phyloP scores from a whole-genome alignment of 2,113 vertebrate genomes.

The Recurvirostra avosetta region DNA sequence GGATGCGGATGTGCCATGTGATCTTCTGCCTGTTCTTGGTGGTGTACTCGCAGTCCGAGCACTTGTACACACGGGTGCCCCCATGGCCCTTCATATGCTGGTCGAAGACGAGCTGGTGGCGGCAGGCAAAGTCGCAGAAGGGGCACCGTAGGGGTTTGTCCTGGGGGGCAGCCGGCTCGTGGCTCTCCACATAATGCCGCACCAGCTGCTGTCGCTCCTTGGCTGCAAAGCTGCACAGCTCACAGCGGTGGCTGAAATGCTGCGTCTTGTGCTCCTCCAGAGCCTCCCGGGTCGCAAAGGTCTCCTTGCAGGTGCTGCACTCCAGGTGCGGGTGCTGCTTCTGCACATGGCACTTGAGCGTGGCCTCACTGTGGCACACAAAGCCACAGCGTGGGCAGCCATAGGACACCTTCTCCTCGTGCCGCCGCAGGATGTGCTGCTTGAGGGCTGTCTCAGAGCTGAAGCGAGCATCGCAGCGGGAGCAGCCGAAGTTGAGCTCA shows the following conservation, averaged over 20 bases:
- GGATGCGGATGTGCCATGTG: slow-evolving; percentile 94
- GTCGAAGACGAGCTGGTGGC: slow-evolving; percentile 88
- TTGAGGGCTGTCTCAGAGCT: slow-evolving; percentile 88
- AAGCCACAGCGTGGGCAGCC: slow-evolving; percentile 81
- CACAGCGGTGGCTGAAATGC: slow-evolving; percentile 84
- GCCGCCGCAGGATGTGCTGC: slow-evolving; percentile 85
- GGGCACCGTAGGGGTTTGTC: slow-evolving; percentile 81
- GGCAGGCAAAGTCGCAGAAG: slow-evolving; percentile 84
- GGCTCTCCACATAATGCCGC: slow-evolving; percentile 83
- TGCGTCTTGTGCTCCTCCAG: slow-evolving; percentile 78
- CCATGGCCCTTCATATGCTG: slow-evolving; percentile 92
- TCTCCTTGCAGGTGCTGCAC: slow-evolving; percentile 79
- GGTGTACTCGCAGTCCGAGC: slow-evolving; percentile 88
- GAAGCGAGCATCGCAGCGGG: slow-evolving; percentile 83
- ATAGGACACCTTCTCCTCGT: slow-evolving; percentile 71
- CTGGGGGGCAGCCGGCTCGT: slow-evolving; percentile 65
- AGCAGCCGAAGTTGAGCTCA: slow-evolving; percentile 76
- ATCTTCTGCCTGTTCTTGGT: slow-evolving; percentile 96
- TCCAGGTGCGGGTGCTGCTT: slow-evolving; percentile 77
- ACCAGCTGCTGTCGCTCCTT: slow-evolving; percentile 82
- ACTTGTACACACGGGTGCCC: slow-evolving; percentile 89
- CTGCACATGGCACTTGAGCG: slow-evolving; percentile 80
- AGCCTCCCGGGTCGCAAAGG: slow-evolving; percentile 72
- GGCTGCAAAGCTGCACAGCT: slow-evolving; percentile 83
- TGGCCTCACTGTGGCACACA: slow-evolving; percentile 75